Percentiles rank a stretch among this genome's conserved stretches.
Conservation (phyloP, 2,113 vertebrate genomes). For the Poeciliopsis occidentalis region DNA sequence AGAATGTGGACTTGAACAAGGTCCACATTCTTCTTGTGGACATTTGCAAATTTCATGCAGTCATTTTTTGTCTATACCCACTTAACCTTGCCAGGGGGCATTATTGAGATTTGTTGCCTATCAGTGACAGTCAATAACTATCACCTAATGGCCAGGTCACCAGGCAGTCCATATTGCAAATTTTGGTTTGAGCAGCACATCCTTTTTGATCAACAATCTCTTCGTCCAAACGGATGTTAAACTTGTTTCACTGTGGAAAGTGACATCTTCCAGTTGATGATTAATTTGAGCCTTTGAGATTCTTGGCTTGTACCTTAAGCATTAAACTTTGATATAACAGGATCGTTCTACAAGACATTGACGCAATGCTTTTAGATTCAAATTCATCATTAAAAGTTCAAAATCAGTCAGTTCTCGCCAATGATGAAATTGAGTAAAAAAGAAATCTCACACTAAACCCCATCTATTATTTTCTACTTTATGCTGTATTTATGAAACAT, state of each 20-base stretch:
- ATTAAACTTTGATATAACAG: too few species aligned
- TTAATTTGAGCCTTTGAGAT: not conserved
- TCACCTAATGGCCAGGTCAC: too few species aligned
- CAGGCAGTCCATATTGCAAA: too few species aligned
- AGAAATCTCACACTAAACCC: not conserved
- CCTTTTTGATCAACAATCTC: not conserved
- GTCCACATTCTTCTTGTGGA: too few species aligned
- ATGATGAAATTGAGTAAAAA: not conserved
- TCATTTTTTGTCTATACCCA: too few species aligned
- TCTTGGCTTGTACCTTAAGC: not conserved
- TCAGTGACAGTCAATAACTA: too few species aligned
- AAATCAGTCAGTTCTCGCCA: not conserved
- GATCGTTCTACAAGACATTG: too few species aligned
- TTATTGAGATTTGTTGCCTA: too few species aligned
- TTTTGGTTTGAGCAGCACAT: not conserved
- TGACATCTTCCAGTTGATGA: not conserved
- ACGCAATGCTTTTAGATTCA: not conserved
- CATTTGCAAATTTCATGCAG: too few species aligned
- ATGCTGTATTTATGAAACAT: not conserved
- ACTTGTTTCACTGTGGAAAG: not conserved
- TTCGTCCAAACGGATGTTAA: not conserved
- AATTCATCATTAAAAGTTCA: not conserved
- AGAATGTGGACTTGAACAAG: too few species aligned
- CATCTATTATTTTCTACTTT: not conserved
- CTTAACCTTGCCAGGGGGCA: too few species aligned